Evolutionary conservation across 2,113 vertebrate species (phyloP), one percentile per base, ranked within the genome.

Genomic region (Okapia johnstoni): DNA sequence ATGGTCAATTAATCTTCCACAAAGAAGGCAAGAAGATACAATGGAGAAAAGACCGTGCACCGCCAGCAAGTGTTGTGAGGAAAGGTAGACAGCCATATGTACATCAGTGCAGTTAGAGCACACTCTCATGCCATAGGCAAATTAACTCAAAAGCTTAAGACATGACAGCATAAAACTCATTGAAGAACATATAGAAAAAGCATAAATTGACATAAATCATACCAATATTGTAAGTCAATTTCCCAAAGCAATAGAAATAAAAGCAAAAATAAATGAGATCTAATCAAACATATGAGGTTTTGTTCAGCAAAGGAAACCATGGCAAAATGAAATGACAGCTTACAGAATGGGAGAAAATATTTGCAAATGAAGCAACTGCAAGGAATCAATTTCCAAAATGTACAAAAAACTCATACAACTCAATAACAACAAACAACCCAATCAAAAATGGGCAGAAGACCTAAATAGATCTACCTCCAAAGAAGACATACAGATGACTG

Each of bases 111-210:
- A 26, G 70, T 46, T 4, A 48, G 43, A 28, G 26, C 25, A 77
- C 14, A 9, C 1, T 1, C 36, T 43, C 6, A 15, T 7, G 6
- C 23, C 25, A 46, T 2, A 46, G 36, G 40, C 40, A 46, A 9
- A 48, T 16, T 46, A 46, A 46, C 40, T 16, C 13, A 2, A 28
- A 48, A 48, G 73, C 43, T 28, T 77, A 48, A 77, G 73, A 77
- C 14, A 48, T 0, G 1, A 48, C 73, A 77, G 13, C 73, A 77
- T 46, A 77, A 28, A 77, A 26, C 43, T 77, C 40, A 12, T 77
- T 28, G 73, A 46, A 28, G 14, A 77, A 43, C 7, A 48, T 15
- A 48, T 5, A 28, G 43, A 28, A 46, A 48, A 77, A 77, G 10
- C n/a, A 76, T 15, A 76, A 46, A 26, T 26, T 46, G 23, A 46